Evolutionary conservation across 2,888 invertebrate genomes (phyloP), one percentile per base, ranked within the genome.

Genomic region (Parelbella ahira): DNA sequence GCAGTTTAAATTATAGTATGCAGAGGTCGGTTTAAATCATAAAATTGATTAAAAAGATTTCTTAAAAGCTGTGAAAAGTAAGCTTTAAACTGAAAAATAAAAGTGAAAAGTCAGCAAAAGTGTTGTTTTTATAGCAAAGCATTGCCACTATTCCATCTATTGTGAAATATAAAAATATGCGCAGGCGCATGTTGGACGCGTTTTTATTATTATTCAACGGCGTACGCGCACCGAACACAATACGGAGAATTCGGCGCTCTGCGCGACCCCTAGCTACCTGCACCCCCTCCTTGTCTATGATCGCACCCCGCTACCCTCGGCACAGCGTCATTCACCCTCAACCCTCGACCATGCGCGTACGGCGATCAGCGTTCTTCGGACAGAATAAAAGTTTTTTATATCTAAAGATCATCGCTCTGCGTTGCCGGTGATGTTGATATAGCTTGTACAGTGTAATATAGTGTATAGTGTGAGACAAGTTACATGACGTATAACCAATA

Each of bases 211-310:
- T 66, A 52, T 50, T 51, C 38, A 33, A 44, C 36, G 11, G 54
- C 66, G 66, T 60, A 55, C 49, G 43, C 43, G 19, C 13, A 39
- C 46, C 50, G 41, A 42, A n/a, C n/a, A 60, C 61, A 66, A 65
- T 76, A 75, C 70, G 55, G 58, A 60, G 77, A 77, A 76, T 72
- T 74, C 53, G 68, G 68, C 65, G 54, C 59, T 56, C 51, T 6
- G 49, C 53, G 53, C 59, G 65, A 63, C 69, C 78, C 75, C 64
- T 57, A 51, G 63, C 76, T 83, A 82, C 81, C 82, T 81, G 80
- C 56, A 33, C 47, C 53, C 55, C 48, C 47, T 30, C 32, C 18
- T 43, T 36, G 45, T 49, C 32, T 23, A 20, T 29, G 27, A 32
- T n/a, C 27, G 19, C 18, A 33, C 36, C 47, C 54, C 53, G 49